Evolutionary conservation across 1,140 invertebrate species (phyloP), one percentile per base, ranked within the genome.

Genomic region (Calephelis nemesis): DNA sequence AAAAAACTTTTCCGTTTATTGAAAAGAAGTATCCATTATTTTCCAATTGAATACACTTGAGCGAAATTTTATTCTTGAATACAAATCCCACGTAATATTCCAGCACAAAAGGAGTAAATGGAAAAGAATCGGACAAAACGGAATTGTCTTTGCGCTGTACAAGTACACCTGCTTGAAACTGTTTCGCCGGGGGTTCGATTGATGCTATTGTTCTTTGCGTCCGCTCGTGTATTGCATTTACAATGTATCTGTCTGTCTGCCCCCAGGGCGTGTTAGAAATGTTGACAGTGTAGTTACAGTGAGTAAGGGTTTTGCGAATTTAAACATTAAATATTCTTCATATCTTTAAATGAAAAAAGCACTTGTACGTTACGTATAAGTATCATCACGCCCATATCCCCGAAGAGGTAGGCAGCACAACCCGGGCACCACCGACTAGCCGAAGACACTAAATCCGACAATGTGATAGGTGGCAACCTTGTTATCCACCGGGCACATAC

Each of bases 191-290:
- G 19, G 52, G 52, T 58, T 58, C 52, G 52, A 58, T 58, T 58
- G 52, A 58, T 58, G 52, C 15, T 19, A 58, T 58, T 58, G 52
- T 58, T 58, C 52, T 58, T 58, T 19, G 50, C 9, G 52, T 58
- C 13, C 19, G 9, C 13, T 50, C 49, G 49, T 10, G 8, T 5
- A 11, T 10, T 19, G 9, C 52, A 30, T 58, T 5, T 58, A 39
- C 7, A 30, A 30, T 19, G 13, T 30, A 30, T 30, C 30, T 30
- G 30, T 30, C 15, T 54, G 15, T 58, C 15, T 58, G 30, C 15
- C 52, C 9, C 19, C 7, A 30, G 19, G 52, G 9, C 50, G 10
- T 8, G 9, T 15, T 58, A 58, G 13, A 3, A 58, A 58, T 30
- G 52, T 39, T 30, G 52, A 58, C 15, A 58, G 15, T 58, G 30